Evolutionary conservation across 2,888 invertebrate genomes (phyloP), one percentile per base, ranked within the genome.

Genomic region (Campaea margaritaria): DNA sequence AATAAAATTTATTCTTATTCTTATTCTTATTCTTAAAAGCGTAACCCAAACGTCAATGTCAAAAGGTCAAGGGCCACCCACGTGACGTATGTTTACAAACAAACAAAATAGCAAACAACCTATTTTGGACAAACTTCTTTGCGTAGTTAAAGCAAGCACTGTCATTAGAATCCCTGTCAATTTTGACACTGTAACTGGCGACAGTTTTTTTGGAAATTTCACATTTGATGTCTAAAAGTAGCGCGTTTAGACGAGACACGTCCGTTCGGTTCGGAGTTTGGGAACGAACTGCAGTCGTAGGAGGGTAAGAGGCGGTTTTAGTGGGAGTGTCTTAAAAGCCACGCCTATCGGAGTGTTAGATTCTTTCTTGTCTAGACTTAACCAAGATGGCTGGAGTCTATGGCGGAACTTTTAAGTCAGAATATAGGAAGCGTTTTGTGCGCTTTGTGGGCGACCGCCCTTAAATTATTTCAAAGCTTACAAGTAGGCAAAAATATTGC

Each of bases 81-180:
- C 73, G 74, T 76, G 76, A 50, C 51, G 4, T 56, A 64, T 76
- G 75, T 76, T 78, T 70, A 77, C 77, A 72, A 72, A 76, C 73
- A 76, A 72, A 70, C 64, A 74, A 63, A 68, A 66, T 51, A 48
- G 55, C 48, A 52, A 58, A 46, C 46, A 51, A 56, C 28, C n/a
- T 15, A 46, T 46, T 28, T 36, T 10, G 10, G 14, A 51, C 28
- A 27, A 38, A 31, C 31, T 42, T 27, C 12, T 10, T 2, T 36
- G 12, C n/a, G n/a, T n/a, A n/a, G n/a, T 8, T 27, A 48, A 42
- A 47, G 21, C 1, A 42, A 14, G 21, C 27, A 27, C 36, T 36
- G 31, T 21, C 44, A 27, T 31, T 12, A 36, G 12, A 31, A 39
- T 15, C 13, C 54, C 16, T 15, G 12, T 27, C 31, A 53, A 61